Conservation (phyloP, 2,797 vertebrate species). For the Hafferia zeledoni region DNA sequence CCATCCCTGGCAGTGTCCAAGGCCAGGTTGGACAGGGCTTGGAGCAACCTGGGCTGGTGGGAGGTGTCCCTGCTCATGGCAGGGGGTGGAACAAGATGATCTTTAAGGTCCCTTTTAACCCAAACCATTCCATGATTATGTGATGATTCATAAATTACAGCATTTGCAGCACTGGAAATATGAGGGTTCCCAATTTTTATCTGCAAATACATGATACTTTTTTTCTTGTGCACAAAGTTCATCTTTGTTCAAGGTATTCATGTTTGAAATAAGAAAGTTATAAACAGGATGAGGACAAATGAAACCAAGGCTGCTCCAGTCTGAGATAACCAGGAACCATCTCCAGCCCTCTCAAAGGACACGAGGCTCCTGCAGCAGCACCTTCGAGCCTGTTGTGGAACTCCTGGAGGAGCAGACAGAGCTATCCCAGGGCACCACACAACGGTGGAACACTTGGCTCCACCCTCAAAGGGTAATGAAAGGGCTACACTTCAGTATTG, state of each 20-base stretch:
- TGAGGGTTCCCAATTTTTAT: background rate
- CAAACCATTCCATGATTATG: background rate
- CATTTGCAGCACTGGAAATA: background rate
- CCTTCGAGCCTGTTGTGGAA: fast-evolving
- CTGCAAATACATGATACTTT: background rate
- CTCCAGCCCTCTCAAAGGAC: background rate
- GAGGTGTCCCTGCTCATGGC: background rate
- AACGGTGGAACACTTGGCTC: background rate
- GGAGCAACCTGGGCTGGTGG: background rate
- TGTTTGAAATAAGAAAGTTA: background rate
- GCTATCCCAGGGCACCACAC: background rate
- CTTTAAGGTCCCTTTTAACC: background rate
- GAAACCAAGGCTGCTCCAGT: background rate
- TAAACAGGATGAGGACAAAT: background rate
- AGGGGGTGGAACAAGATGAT: background rate
- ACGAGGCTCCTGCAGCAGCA: background rate
- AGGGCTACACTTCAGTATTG: background rate
- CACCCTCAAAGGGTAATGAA: background rate
- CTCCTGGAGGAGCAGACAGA: background rate
- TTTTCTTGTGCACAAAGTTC: background rate
- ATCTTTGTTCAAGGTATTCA: background rate
- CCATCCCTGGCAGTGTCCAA: background rate
- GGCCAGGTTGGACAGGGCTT: background rate
- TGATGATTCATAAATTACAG: background rate
- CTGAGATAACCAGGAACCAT: fast-evolving